A percentile compares a stretch with the other conserved stretches of the same genome.
Conservation (phyloP, 2,113 vertebrate genomes). For the Andinoacara biseriatus region DNA sequence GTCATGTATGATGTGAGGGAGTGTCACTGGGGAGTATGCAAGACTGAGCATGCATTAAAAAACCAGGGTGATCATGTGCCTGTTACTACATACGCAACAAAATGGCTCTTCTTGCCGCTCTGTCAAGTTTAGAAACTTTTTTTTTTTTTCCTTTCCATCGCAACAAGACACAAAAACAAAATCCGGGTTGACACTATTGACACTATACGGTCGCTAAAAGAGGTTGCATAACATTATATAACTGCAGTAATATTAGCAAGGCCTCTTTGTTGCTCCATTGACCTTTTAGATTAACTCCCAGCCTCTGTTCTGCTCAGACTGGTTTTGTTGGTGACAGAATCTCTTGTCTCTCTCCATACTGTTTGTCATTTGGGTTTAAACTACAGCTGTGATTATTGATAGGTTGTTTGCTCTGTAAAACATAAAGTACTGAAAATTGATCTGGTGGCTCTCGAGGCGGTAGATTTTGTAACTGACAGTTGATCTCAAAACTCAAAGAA, state of each 20-base stretch:
- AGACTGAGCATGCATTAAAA: slow-evolving; percentile 32
- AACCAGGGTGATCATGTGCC: not conserved
- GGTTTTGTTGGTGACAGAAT: slow-evolving; percentile 26
- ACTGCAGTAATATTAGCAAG: slow-evolving; percentile 41
- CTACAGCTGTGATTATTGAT: not conserved
- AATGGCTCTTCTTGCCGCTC: not conserved
- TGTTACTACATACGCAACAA: not conserved
- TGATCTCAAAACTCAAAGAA: too few species aligned
- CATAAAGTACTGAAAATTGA: not conserved
- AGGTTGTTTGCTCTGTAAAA: not conserved
- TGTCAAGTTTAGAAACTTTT: slow-evolving; percentile 14
- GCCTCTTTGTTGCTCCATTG: slow-evolving; percentile 45
- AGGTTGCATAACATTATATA: slow-evolving; percentile 59
- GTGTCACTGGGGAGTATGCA: slow-evolving; percentile 38
- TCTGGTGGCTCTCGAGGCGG: not conserved
- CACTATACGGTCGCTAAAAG: slow-evolving; percentile 21
- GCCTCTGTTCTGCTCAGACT: slow-evolving; percentile 22
- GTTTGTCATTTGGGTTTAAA: not conserved
- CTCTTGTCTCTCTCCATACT: not conserved
- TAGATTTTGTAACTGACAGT: too few species aligned
- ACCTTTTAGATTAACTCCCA: slow-evolving; percentile 49
- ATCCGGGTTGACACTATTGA: slow-evolving; percentile 23
- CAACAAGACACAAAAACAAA: slow-evolving; percentile 18
- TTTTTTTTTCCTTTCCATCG: slow-evolving; percentile 10
- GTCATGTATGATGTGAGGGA: slow-evolving; percentile 58